Percentiles rank a stretch among this genome's conserved stretches.
phyloP scores from a whole-genome alignment of 2,888 invertebrate species.

The Aradus depressus region DNA sequence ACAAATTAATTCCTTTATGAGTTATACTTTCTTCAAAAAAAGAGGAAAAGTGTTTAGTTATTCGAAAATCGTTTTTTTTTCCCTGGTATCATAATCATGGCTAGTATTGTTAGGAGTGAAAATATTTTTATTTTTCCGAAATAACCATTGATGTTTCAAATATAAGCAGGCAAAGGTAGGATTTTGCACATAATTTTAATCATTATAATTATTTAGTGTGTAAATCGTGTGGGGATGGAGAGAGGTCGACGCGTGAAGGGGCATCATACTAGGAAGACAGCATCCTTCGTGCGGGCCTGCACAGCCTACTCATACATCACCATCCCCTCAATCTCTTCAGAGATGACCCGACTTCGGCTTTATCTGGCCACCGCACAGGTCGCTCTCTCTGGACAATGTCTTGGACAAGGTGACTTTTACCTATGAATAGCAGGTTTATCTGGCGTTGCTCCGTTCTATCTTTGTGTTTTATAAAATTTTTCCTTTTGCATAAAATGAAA shows the following conservation, averaged over 20 bases:
- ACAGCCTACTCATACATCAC: conserved; percentile 93
- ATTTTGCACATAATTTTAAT: not conserved
- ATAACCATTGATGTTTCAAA: not conserved
- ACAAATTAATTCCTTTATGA: too few relatives aligned
- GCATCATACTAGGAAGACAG: conserved; percentile 65
- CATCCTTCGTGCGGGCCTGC: conserved; percentile 83
- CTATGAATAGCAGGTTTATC: not conserved
- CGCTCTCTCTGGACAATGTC: conserved; percentile 76
- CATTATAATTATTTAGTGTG: conserved; percentile 46
- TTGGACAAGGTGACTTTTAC: conserved; percentile 68
- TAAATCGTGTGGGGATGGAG: conserved; percentile 65
- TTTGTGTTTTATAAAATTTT: too few relatives aligned
- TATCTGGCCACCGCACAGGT: conserved; percentile 82
- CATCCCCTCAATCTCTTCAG: conserved; percentile 81
- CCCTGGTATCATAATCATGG: too few relatives aligned
- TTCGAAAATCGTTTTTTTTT: too few relatives aligned
- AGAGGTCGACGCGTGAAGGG: conserved; percentile 57
- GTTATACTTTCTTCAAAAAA: too few relatives aligned
- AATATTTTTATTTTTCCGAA: not conserved
- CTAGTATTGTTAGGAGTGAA: too few relatives aligned
- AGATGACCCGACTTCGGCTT: conserved; percentile 67
- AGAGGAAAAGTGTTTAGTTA: too few relatives aligned
- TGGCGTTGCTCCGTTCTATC: not conserved
- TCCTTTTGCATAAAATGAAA: too few relatives aligned
- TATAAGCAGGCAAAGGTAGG: not conserved